Evolutionary conservation across 2,888 invertebrate genomes (phyloP).

Genomic region (Eledone cirrhosa): DNA sequence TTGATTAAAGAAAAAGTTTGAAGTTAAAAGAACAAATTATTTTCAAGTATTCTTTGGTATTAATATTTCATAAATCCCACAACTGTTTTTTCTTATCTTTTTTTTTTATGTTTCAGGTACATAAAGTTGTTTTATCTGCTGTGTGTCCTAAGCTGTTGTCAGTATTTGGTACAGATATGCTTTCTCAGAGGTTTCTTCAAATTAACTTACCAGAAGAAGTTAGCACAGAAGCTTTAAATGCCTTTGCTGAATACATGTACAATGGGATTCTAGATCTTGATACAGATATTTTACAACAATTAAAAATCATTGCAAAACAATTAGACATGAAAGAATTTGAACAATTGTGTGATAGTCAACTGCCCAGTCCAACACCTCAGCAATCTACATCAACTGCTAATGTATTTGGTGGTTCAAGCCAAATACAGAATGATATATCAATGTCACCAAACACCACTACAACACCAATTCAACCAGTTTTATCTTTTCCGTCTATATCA

Average conservation of each 20-base stretch:
- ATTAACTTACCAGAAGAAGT: conserved; percentile 15
- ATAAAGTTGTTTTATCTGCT: conserved; percentile 8
- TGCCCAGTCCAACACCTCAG: not conserved
- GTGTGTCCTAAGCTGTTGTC: not conserved
- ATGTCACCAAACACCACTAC: no score
- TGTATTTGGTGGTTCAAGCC: not conserved
- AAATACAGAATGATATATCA: no score
- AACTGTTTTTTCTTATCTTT: no score
- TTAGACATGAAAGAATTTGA: conserved; percentile 10
- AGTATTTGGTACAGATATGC: not conserved
- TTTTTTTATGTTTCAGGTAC: not conserved
- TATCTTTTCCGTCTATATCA: not conserved
- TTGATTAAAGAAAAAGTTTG: no score
- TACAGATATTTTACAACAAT: not conserved
- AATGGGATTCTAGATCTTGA: conserved; percentile 10
- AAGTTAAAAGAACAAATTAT: no score
- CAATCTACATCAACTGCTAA: not conserved
- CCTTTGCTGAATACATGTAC: conserved; percentile 22
- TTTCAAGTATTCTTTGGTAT: no score
- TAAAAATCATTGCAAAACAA: conserved; percentile 5
- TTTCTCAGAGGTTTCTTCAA: not conserved
- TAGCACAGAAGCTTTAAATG: conserved; percentile 7
- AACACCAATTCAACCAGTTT: not conserved
- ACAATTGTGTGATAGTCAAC: not conserved
- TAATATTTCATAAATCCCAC: no score